A percentile compares a stretch with the other conserved stretches of the same genome.
phyloP scores from a whole-genome alignment of 2,113 vertebrate genomes.

The Elgaria multicarinata region DNA sequence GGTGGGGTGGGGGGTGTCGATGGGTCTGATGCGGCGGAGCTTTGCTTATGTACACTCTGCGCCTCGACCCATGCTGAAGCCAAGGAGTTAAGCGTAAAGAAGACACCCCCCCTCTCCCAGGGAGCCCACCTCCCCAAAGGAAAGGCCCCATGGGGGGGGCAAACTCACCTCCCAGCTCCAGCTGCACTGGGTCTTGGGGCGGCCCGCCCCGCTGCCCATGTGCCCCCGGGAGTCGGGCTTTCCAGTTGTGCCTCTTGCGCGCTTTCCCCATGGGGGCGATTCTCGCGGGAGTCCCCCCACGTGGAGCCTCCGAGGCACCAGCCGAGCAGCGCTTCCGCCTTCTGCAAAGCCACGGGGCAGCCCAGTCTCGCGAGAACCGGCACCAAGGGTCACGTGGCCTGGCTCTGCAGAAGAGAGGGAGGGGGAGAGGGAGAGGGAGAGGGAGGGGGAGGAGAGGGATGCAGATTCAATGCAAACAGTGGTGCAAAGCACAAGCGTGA shows the following conservation, averaged over 20 bases:
- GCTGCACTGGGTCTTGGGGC: conserved; percentile 36
- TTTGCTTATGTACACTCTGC: background rate
- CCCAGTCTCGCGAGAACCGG: background rate
- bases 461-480: too few species aligned
- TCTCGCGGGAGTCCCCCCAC: background rate
- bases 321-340: background rate
- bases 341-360: rapidly evolving
- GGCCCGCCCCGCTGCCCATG: conserved; percentile 20
- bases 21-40: background rate
- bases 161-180: conserved; percentile 75
- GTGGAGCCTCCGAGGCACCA: background rate
- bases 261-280: conserved; percentile 80
- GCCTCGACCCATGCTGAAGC: rapidly evolving
- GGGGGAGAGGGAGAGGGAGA: background rate
- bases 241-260: conserved; percentile 88
- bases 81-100: background rate
- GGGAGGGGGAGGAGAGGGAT: background rate
- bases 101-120: background rate
- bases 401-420: background rate
- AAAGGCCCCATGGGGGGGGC: background rate
- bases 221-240: conserved; percentile 76
- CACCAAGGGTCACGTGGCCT: too few species aligned
- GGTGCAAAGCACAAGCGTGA: too few species aligned
- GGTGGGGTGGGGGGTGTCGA: too few species aligned
- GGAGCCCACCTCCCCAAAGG: background rate